Percentiles rank a stretch among this genome's conserved stretches.
phyloP scores from a whole-genome alignment of 2,797 vertebrate genomes.

The Enteromius anoplus region DNA sequence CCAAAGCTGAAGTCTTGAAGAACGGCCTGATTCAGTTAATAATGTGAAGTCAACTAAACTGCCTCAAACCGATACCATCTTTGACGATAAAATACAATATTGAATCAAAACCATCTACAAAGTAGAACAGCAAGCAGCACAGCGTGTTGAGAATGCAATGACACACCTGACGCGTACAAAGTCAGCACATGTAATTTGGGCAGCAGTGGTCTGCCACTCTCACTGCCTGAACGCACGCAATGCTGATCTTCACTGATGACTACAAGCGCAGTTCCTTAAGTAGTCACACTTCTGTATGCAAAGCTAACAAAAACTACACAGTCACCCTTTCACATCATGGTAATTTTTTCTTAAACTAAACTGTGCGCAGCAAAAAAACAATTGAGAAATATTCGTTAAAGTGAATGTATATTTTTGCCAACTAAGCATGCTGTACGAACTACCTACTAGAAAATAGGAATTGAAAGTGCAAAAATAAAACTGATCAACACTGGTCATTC shows the following conservation, averaged over 20 bases:
- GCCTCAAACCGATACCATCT: not conserved
- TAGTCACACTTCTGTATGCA: conserved; percentile 33
- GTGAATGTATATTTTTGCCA: conserved; percentile 38
- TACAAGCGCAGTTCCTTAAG: conserved; percentile 48
- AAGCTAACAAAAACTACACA: conserved; percentile 18
- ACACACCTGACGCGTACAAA: not conserved
- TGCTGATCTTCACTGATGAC: conserved; percentile 11
- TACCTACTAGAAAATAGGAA: conserved; percentile 51
- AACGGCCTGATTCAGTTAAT: not conserved
- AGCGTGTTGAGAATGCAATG: not conserved
- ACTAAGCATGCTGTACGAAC: conserved; percentile 38
- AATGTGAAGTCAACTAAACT: not conserved
- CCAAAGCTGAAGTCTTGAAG: not conserved
- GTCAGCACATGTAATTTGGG: not conserved
- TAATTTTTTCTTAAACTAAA: conserved; percentile 27
- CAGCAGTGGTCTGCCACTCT: not conserved
- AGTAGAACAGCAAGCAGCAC: not conserved
- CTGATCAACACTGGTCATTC: not conserved
- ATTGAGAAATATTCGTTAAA: conserved; percentile 21
- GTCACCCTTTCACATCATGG: conserved; percentile 49
- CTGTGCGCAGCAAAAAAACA: conserved; percentile 14
- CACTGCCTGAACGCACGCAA: not conserved
- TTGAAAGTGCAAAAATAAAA: conserved; percentile 52
- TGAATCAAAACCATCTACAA: not conserved
- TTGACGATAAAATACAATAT: not conserved